These are phyloP conservation scores for Sebastes miniatus DNA, from an alignment of 2,797 vertebrate genomes.

Conservation along the genomic window DNA sequence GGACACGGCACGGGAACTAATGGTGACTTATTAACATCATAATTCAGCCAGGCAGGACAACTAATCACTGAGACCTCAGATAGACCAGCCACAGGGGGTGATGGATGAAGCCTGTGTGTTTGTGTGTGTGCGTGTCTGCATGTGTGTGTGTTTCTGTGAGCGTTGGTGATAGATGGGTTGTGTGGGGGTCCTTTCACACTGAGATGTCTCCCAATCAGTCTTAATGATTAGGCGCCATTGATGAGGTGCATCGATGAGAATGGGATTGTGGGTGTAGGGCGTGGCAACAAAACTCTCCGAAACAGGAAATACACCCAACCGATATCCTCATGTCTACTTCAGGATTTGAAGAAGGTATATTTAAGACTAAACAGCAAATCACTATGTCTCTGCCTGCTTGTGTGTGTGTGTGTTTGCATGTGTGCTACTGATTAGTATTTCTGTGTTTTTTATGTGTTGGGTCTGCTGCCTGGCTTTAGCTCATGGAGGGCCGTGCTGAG, in stretches of 20 bases:
- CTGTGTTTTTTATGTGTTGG: conserved; percentile 3
- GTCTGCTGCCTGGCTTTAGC: conserved; percentile 14
- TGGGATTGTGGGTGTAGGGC: conserved; percentile 47
- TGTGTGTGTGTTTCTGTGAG: conserved; percentile 21
- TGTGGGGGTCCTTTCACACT: conserved; percentile 78
- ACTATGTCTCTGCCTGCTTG: neutral
- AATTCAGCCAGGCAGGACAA: conserved; percentile 87
- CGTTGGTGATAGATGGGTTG: conserved; percentile 75
- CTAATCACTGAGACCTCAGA: conserved; percentile 84
- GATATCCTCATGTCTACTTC: conserved; percentile 22
- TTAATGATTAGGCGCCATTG: conserved; percentile 82
- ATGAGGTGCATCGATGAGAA: conserved; percentile 66
- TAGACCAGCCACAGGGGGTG: conserved; percentile 82
- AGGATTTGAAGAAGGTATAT: conserved; percentile 15
- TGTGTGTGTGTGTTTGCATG: conserved; percentile 7
- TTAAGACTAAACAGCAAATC: conserved; percentile 4
- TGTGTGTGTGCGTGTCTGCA: conserved; percentile 10
- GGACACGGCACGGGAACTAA: conserved; percentile 74
- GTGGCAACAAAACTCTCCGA: conserved; percentile 33
- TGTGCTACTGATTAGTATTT: conserved; percentile 7
- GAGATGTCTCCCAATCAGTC: conserved; percentile 84
- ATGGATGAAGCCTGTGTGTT: conserved; percentile 73
- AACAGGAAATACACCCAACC: conserved; percentile 27
- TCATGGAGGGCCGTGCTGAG: conserved; percentile 2
- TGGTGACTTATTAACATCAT: conserved; percentile 89